These are phyloP conservation scores for Atrina japonica DNA, from an alignment of 2,888 invertebrate species.

Conservation along the genomic window DNA sequence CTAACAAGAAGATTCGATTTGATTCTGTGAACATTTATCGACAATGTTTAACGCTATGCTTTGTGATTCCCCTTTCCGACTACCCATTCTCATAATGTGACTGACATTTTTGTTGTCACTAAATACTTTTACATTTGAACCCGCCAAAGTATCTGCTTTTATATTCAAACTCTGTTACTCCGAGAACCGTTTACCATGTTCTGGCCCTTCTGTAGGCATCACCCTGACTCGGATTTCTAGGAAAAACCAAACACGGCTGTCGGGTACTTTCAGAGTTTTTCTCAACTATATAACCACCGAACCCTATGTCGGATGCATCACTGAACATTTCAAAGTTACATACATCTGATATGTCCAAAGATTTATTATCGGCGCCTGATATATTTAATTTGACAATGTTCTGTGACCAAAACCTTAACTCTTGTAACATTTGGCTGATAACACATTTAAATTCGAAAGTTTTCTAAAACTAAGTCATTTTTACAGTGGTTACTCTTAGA, in stretches of 20 bases:
- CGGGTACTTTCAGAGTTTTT: neutral
- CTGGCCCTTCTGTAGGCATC: too few relatives aligned
- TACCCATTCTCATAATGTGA: slow-evolving; percentile 28
- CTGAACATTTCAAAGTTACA: slow-evolving; percentile 13
- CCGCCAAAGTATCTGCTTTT: neutral
- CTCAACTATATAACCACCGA: slow-evolving; percentile 28
- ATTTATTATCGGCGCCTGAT: slow-evolving; percentile 1
- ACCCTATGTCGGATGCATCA: slow-evolving; percentile 35
- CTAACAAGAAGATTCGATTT: slow-evolving; percentile 20
- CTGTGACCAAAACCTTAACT: slow-evolving; percentile 29
- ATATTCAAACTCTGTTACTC: neutral
- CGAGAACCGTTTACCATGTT: slow-evolving; percentile 23
- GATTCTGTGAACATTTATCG: slow-evolving; percentile 1
- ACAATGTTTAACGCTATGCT: slow-evolving; percentile 11
- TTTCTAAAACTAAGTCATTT: too few relatives aligned
- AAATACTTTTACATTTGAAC: neutral
- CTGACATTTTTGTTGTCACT: slow-evolving; percentile 36
- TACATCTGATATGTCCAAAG: neutral
- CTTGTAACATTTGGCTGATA: too few relatives aligned
- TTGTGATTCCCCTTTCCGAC: slow-evolving; percentile 30
- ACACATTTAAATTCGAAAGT: too few relatives aligned
- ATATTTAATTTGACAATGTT: slow-evolving; percentile 25
- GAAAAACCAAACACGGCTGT: slow-evolving; percentile 1
- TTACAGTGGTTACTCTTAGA: too few relatives aligned
- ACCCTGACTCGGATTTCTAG: too few relatives aligned